Evolutionary conservation across 2,888 invertebrate species (phyloP).

Genomic region (Cotesia congregata): DNA sequence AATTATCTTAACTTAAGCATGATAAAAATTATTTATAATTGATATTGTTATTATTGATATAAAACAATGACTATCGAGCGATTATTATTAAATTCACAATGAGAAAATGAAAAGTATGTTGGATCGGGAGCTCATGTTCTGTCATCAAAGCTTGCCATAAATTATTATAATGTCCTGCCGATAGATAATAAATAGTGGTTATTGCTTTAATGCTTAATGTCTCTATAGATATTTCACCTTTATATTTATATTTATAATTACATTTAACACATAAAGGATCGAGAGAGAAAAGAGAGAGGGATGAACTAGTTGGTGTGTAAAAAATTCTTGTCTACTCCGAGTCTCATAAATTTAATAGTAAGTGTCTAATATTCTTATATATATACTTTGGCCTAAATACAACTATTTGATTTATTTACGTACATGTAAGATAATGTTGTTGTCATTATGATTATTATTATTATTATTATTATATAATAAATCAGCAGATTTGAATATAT

Average conservation of each 20-base stretch:
- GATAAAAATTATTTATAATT: too few relatives aligned
- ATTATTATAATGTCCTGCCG: constrained; percentile 47
- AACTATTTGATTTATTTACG: constrained; percentile 20
- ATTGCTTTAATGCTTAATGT: constrained; percentile 39
- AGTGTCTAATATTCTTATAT: constrained; percentile 18
- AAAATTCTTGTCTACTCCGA: constrained; percentile 29
- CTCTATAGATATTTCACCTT: neutral
- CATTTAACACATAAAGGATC: neutral
- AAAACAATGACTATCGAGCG: too few relatives aligned
- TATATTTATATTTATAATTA: constrained; percentile 3
- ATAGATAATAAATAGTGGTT: constrained; percentile 50
- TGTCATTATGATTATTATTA: constrained; percentile 16
- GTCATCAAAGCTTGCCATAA: constrained; percentile 42
- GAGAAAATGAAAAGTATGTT: neutral
- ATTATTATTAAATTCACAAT: constrained; percentile 3
- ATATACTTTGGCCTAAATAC: constrained; percentile 41
- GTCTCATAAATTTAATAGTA: constrained; percentile 36
- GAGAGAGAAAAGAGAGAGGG: neutral
- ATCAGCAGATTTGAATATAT: neutral
- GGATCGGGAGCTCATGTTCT: constrained; percentile 19
- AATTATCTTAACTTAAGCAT: too few relatives aligned
- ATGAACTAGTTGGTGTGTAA: constrained; percentile 23
- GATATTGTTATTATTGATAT: too few relatives aligned
- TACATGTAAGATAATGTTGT: neutral
- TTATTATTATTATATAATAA: neutral